Evolutionary conservation across 2,797 vertebrate species (phyloP), one percentile per base, ranked within the genome.

Genomic region (Euthynnus affinis): DNA sequence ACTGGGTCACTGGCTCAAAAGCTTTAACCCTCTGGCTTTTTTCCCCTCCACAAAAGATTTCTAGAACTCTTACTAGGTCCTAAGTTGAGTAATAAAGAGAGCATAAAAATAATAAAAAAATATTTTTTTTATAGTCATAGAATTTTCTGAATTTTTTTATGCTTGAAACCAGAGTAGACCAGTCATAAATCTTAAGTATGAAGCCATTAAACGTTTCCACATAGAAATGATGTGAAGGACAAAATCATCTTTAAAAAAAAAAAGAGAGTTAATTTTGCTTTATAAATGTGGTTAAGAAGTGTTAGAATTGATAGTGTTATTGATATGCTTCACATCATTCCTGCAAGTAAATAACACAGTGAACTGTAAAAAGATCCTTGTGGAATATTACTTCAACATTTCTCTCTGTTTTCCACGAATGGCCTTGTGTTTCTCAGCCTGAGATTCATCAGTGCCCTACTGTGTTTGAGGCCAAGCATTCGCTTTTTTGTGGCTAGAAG

Each of bases 401-500:
- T 79, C 74, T 76, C 22, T 78, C 42, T 87, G 76, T 82, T 83
- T 74, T 82, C 76, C 76, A 68, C 71, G 57, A 83, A 85, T 70
- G 77, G 78, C 72, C 71, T 73, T 76, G 71, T 86, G 75, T 82
- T 70, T 67, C 37, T 71, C 81, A 71, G 70, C 76, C 68, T 68
- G 70, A 89, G 74, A 74, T 60, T 77, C 68, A 84, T 87, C 80
- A 81, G 68, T 57, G 80, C 52, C 71, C 9, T 40, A 18, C 56
- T 62, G 52, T 48, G 68, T 65, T 23, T 79, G 63, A 80, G 61
- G 68, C 71, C 62, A 27, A 76, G 60, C 70, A 5, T 32, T 69
- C n/a, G 15, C 82, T 91, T 91, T 86, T 76, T 83, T 91, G 91
- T 90, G 91, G 91, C 56, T 15, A 48, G 73, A 27, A n/a, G 74